A percentile compares a stretch with the other conserved stretches of the same genome.
Conservation (phyloP, 2,797 vertebrate species). For the Pempheris klunzingeri region DNA sequence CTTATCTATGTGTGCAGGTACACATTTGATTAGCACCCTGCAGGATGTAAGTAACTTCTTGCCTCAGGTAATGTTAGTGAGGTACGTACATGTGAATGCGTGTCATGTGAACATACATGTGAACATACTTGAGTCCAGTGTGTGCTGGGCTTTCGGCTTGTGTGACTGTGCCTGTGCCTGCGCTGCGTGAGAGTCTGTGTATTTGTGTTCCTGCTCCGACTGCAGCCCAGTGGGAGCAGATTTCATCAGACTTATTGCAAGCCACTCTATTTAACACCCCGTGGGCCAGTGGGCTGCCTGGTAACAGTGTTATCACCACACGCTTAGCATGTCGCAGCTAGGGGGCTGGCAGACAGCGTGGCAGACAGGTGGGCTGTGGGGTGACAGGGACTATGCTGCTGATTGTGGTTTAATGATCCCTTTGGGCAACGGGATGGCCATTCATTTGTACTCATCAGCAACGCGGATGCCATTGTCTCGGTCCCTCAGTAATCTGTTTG, state of each 20-base stretch:
- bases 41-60: too few relatives aligned
- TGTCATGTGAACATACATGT: background rate
- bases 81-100: too few relatives aligned
- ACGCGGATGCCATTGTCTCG: background rate
- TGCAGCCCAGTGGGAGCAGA: conserved; percentile 39
- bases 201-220: conserved; percentile 11
- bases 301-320: conserved; percentile 52
- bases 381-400: conserved; percentile 10
- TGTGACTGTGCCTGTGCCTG: background rate
- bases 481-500: conserved; percentile 27
- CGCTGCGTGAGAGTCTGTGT: conserved; percentile 4
- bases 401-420: conserved; percentile 54
- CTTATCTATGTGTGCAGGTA: too few relatives aligned
- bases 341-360: conserved; percentile 27
- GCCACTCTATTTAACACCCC: conserved; percentile 44
- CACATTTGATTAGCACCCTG: too few relatives aligned
- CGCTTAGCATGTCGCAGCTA: conserved; percentile 29
- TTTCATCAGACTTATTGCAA: conserved; percentile 57
- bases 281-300: conserved; percentile 41
- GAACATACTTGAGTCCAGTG: too few relatives aligned
- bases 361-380: conserved; percentile 40
- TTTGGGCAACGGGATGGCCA: background rate
- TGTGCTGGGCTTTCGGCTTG: conserved; percentile 5
- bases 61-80: too few relatives aligned
- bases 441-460: conserved; percentile 14